Evolutionary conservation across 2,888 invertebrate species (phyloP).

Genomic region (Nipponacmea schrenckii): DNA sequence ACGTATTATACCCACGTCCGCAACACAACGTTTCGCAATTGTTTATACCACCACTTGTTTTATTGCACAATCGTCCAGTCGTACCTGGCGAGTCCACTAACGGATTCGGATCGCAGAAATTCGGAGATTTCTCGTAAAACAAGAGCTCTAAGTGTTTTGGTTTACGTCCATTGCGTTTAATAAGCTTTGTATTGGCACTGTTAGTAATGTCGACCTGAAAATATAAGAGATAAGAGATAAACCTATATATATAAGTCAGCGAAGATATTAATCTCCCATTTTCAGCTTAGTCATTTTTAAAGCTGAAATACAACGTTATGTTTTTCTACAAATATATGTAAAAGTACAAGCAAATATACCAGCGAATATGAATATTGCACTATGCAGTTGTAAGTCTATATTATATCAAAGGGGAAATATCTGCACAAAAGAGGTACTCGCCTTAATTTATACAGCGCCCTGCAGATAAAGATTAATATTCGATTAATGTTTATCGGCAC

Average conservation of each 20-base stretch:
- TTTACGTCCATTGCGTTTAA: constrained; percentile 41
- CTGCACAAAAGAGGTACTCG: too few relatives aligned
- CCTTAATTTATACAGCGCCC: too few relatives aligned
- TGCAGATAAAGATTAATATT: too few relatives aligned
- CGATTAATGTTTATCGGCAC: too few relatives aligned
- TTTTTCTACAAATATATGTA: too few relatives aligned
- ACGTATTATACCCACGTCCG: constrained; percentile 69
- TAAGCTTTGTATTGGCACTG: constrained; percentile 41
- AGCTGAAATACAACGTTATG: neutral
- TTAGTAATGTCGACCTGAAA: constrained; percentile 52
- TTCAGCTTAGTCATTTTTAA: too few relatives aligned
- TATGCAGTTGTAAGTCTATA: too few relatives aligned
- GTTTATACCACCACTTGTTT: constrained; percentile 52
- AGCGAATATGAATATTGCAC: too few relatives aligned
- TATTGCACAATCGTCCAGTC: constrained; percentile 63
- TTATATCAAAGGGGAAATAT: too few relatives aligned
- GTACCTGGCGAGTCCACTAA: constrained; percentile 61
- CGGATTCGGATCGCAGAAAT: constrained; percentile 80
- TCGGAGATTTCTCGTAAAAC: constrained; percentile 93
- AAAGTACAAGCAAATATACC: too few relatives aligned
- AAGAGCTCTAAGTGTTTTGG: constrained; percentile 73
- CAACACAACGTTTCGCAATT: constrained; percentile 62
- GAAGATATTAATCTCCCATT: neutral
- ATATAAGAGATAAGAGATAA: neutral
- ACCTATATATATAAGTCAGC: neutral